These are phyloP conservation scores for Pelecanoides urinatrix DNA, from an alignment of 2,113 vertebrate species.

Conservation along the genomic window DNA sequence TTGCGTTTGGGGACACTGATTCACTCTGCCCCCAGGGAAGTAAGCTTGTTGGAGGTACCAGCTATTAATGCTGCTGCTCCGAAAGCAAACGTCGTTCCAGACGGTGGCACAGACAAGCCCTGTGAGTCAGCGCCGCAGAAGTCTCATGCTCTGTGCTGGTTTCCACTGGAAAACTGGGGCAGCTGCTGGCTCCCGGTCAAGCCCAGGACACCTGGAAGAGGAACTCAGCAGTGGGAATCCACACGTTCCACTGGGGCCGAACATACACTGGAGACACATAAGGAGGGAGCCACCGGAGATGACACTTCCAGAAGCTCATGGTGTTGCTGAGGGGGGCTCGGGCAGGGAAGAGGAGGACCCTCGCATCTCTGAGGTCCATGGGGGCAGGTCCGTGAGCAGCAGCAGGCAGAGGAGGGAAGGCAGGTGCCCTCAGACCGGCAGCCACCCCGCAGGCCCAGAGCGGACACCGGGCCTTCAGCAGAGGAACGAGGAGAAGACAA, in stretches of 20 bases:
- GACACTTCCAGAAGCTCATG: accelerated
- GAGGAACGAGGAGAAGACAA: accelerated
- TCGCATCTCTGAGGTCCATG: accelerated
- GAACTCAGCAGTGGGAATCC: not conserved
- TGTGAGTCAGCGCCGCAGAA: accelerated
- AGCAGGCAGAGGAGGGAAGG: no score
- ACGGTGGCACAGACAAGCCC: accelerated
- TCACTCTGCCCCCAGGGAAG: accelerated
- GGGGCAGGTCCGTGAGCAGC: accelerated
- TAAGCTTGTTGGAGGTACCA: not conserved
- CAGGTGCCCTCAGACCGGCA: accelerated
- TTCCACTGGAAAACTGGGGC: not conserved
- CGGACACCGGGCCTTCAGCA: accelerated
- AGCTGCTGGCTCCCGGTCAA: no score
- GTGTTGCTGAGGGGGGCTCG: not conserved
- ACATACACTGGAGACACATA: accelerated
- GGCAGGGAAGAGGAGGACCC: not conserved
- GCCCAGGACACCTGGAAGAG: no score
- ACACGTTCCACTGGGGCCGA: accelerated
- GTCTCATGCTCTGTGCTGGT: accelerated
- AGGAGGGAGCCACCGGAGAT: accelerated
- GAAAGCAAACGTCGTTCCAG: not conserved
- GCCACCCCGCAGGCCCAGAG: not conserved
- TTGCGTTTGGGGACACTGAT: not conserved
- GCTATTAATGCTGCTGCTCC: not conserved